These are phyloP conservation scores for Chlamydotis undulata DNA, from an alignment of 2,113 vertebrate species.

Conservation along the genomic window DNA sequence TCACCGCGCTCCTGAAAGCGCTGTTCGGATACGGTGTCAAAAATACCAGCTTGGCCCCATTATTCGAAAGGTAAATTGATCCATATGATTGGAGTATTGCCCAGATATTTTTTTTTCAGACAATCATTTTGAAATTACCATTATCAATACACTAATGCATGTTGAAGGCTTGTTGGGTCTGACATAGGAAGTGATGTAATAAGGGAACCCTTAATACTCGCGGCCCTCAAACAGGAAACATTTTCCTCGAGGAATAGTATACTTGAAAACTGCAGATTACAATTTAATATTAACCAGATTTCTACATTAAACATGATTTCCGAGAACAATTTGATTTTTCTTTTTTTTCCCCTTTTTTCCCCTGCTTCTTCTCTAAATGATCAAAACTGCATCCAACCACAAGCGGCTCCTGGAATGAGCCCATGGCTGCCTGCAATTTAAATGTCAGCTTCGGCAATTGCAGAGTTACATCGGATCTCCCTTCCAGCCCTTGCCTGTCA, in stretches of 20 bases:
- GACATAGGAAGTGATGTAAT: slow-evolving; percentile 81
- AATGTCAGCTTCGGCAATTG: slow-evolving; percentile 46
- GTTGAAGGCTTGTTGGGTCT: slow-evolving; percentile 74
- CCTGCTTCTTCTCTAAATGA: slow-evolving; percentile 48
- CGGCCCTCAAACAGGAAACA: slow-evolving; percentile 76
- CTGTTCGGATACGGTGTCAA: background rate
- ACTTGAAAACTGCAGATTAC: slow-evolving; percentile 80
- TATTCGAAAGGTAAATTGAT: slow-evolving; percentile 70
- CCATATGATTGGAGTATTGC: slow-evolving; percentile 79
- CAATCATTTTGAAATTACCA: slow-evolving; percentile 73
- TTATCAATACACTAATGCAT: slow-evolving; percentile 73
- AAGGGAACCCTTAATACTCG: slow-evolving; percentile 67
- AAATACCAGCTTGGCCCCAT: slow-evolving; percentile 62
- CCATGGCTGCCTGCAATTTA: slow-evolving; percentile 72
- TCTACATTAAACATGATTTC: slow-evolving; percentile 83
- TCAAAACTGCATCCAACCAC: slow-evolving; percentile 61
- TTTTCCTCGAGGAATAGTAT: slow-evolving; percentile 81
- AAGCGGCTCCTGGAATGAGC: slow-evolving; percentile 73
- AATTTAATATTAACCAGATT: slow-evolving; percentile 84
- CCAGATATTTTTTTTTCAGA: slow-evolving; percentile 32
- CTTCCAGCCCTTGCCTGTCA: slow-evolving; percentile 22
- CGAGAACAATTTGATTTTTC: slow-evolving; percentile 84
- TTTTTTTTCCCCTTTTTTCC: background rate
- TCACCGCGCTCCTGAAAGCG: background rate
- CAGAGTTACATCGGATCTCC: background rate